Conservation (phyloP, 2,113 vertebrate species). For the Pollimyrus isidori region DNA sequence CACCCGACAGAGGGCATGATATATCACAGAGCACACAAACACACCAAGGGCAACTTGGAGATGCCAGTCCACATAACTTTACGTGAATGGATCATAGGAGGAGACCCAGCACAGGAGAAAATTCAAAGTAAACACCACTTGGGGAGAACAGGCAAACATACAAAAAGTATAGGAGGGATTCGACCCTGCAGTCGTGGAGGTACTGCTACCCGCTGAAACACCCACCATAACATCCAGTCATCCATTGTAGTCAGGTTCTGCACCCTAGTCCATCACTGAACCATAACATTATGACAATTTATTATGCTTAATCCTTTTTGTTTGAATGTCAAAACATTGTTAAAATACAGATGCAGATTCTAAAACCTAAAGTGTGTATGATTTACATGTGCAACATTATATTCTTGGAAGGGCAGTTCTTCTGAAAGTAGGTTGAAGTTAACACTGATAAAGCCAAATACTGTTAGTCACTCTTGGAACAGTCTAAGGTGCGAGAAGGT, state of each 20-base stretch:
- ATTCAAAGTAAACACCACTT: background rate
- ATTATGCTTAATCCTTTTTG: background rate
- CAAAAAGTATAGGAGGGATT: background rate
- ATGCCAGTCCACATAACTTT: background rate
- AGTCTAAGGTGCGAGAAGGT: background rate
- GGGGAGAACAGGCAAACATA: background rate
- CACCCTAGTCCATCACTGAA: background rate
- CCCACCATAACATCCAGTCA: background rate
- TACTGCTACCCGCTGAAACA: background rate
- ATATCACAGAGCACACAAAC: background rate
- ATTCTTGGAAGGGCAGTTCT: background rate
- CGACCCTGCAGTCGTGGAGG: background rate
- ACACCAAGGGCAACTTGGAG: background rate
- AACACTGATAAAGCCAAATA: background rate
- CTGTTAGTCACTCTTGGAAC: background rate
- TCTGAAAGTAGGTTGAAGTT: background rate
- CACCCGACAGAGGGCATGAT: background rate
- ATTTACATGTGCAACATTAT: too few species aligned
- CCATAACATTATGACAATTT: background rate
- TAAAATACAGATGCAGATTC: background rate
- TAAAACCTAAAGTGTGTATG: background rate
- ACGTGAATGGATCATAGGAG: background rate
- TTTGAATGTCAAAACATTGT: background rate
- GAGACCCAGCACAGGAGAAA: background rate
- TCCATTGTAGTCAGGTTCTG: background rate